Evolutionary conservation across 2,797 vertebrate genomes (phyloP).

Genomic region (Gambelia wislizenii): DNA sequence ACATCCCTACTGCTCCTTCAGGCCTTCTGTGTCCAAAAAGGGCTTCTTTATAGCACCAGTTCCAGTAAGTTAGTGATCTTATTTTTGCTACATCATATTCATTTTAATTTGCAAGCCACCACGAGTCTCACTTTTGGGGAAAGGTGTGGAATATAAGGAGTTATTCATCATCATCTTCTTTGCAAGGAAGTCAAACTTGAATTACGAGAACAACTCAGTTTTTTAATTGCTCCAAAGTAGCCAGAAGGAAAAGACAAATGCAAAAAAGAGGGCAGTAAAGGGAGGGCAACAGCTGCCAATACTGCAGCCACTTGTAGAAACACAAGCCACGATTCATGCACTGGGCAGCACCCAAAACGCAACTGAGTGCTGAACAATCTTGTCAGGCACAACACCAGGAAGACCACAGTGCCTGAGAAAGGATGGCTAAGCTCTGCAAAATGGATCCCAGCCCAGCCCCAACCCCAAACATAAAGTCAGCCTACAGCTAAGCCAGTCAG

Average conservation of each 20-base stretch:
- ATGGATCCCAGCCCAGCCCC: not conserved
- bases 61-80: no score
- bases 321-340: rapidly evolving
- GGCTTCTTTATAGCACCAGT: no score
- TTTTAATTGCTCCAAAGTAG: not conserved
- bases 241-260: not conserved
- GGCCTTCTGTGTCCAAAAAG: no score
- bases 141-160: no score
- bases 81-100: no score
- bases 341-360: not conserved
- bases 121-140: no score
- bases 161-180: not conserved
- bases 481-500: not conserved
- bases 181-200: not conserved
- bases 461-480: not conserved
- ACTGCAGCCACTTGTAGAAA: not conserved
- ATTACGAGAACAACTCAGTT: not conserved
- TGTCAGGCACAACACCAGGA: no score
- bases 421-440: not conserved
- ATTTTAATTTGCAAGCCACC: no score
- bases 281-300: no score
- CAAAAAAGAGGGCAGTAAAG: not conserved
- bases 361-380: not conserved
- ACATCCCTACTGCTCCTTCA: not conserved
- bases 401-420: no score